Evolutionary conservation across 2,888 invertebrate species (phyloP).

Genomic region (Isoperla grammatica): DNA sequence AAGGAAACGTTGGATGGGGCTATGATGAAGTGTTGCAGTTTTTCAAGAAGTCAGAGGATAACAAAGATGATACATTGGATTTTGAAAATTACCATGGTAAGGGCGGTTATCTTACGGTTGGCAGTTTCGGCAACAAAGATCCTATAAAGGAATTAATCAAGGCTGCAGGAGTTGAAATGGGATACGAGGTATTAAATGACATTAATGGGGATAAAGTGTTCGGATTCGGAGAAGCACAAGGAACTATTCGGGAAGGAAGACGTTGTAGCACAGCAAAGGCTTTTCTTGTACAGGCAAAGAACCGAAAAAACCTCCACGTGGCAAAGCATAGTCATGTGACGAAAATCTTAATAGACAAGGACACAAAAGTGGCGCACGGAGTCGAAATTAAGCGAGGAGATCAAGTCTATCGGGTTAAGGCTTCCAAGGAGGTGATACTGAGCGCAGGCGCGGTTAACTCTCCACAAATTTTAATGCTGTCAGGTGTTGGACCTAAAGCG

Average conservation of each 20-base stretch:
- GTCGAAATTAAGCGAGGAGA: conserved; percentile 41
- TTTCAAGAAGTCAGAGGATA: conserved; percentile 43
- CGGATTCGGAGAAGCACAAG: conserved; percentile 42
- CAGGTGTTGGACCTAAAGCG: conserved; percentile 55
- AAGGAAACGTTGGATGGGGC: conserved; percentile 59
- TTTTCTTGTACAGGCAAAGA: conserved; percentile 44
- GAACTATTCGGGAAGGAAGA: conserved; percentile 40
- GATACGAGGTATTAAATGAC: conserved; percentile 40
- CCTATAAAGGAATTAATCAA: conserved; percentile 43
- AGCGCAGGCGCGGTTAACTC: conserved; percentile 61
- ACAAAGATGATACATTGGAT: conserved; percentile 30
- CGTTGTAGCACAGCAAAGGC: conserved; percentile 45
- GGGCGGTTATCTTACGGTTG: conserved; percentile 47
- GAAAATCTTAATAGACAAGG: conserved; percentile 48
- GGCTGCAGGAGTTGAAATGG: conserved; percentile 46
- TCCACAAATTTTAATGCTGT: conserved; percentile 63
- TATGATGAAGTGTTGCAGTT: conserved; percentile 45
- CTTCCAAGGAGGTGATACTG: conserved; percentile 57
- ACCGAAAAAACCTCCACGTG: conserved; percentile 53
- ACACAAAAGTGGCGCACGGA: conserved; percentile 42
- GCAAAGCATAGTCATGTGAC: conserved; percentile 53
- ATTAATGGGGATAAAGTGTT: conserved; percentile 43
- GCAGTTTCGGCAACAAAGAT: conserved; percentile 40
- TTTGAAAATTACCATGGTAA: conserved; percentile 40
- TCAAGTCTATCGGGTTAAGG: conserved; percentile 34